phyloP scores from a whole-genome alignment of 2,797 vertebrate species.

The Melanitta fusca region DNA sequence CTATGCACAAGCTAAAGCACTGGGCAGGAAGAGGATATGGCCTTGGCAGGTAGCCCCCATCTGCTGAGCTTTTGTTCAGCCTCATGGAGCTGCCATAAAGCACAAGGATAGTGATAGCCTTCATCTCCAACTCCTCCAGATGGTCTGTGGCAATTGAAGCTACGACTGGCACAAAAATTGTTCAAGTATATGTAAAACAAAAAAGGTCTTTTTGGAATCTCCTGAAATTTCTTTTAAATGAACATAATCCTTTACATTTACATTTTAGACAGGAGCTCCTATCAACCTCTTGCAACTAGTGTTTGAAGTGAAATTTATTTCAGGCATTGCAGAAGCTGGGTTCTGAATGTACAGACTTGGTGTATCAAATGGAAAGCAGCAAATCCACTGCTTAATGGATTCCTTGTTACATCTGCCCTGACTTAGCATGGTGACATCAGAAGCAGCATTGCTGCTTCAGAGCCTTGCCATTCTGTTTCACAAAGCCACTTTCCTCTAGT shows the following conservation, averaged over 20 bases:
- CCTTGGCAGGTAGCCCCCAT: neutral
- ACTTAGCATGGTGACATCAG: neutral
- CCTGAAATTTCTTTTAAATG: neutral
- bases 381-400: neutral
- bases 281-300: neutral
- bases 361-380: neutral
- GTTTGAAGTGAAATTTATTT: neutral
- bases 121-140: neutral
- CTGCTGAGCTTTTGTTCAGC: neutral
- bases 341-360: neutral
- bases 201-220: no score
- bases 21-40: neutral
- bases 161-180: neutral
- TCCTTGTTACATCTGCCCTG: neutral
- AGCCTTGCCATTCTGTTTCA: neutral
- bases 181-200: neutral
- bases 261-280: neutral
- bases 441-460: neutral
- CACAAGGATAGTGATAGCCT: neutral
- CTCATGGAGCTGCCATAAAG: accelerated
- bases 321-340: neutral
- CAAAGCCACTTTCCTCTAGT: constrained; percentile 16
- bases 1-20: neutral
- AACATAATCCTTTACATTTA: neutral
- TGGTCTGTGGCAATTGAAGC: neutral